phyloP scores from a whole-genome alignment of 2,888 invertebrate genomes.

The Macaria notata region DNA sequence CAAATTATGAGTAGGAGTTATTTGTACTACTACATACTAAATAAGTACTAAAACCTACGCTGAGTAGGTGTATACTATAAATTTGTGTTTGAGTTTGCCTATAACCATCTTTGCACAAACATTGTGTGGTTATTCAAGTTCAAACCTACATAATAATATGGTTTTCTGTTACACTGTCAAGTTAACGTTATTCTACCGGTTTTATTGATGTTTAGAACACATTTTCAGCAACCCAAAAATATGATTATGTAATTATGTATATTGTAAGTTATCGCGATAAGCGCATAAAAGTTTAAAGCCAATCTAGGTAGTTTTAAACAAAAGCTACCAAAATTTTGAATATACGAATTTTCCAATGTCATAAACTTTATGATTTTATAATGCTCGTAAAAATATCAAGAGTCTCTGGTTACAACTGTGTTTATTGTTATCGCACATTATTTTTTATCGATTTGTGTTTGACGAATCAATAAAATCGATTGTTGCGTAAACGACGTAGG shows the following conservation, averaged over 20 bases:
- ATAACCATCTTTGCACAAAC: too few species aligned
- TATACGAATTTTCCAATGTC: not conserved
- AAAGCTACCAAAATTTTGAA: not conserved
- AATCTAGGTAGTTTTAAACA: not conserved
- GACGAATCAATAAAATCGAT: constrained; percentile 5
- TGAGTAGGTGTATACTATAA: too few species aligned
- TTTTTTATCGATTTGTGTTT: constrained; percentile 6
- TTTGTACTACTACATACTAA: too few species aligned
- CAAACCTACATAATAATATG: too few species aligned
- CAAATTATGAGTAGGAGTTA: too few species aligned
- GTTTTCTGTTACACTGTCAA: too few species aligned
- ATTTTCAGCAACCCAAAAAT: not conserved
- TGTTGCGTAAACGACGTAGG: constrained; percentile 4
- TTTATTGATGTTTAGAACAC: too few species aligned
- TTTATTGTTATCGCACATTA: constrained; percentile 8
- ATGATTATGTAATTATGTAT: not conserved
- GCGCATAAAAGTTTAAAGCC: not conserved
- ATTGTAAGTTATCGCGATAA: not conserved
- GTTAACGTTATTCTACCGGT: too few species aligned
- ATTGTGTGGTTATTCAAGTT: too few species aligned
- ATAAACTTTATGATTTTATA: constrained; percentile 8
- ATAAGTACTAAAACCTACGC: too few species aligned
- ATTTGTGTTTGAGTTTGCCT: too few species aligned
- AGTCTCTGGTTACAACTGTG: constrained; percentile 8
- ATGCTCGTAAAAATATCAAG: constrained; percentile 10